Base-by-base conservation (phyloP, 2,113 vertebrate species). In the Amphiprion percula region DNA sequence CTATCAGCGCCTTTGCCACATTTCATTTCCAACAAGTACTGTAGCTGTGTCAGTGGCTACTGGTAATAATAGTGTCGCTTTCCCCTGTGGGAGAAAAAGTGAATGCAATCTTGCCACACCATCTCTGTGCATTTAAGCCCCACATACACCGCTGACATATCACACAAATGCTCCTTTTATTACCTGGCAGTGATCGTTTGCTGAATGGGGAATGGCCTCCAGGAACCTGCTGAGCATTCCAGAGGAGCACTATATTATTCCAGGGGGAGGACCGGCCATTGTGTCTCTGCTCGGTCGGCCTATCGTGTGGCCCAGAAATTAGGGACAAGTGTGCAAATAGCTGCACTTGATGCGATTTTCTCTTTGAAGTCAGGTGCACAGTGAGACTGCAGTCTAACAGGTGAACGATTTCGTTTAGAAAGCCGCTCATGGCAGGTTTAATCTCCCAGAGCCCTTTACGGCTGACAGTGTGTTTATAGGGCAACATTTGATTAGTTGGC, bases 111-210 rank as follows among this genome's bases (percentile, higher is more conserved):
- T 89, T 37, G 83, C 95, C 94, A 95, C 95, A 95, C 87, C 93
- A 97, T 99, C 97, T 96, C 94, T 89, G 93, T 94, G 94, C 95
- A 95, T 94, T 95, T 94, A 95, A 96, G 94, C 94, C 93, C 92
- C 80, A 90, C 95, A 80, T 95, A 95, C 95, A 95, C 95, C 59
- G 94, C 95, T 95, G 95, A 96, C 96, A 96, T 95, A 94, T 94
- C 92, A 53, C 95, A 97, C 95, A 97, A 97, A 98, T 88, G 92
- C 94, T 93, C 95, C 95, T 96, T 97, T 97, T 96, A 97, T 96
- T 93, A 88, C 90, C 94, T 95, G 96, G 95, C 96, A 96, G 95
- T 87, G 94, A 95, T 96, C 92, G 95, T 96, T 95, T 95, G 94
- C 95, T 94, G 93, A 95, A 94, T 77, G 85, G 88, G 80, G 93